Evolutionary conservation across 2,888 invertebrate genomes (phyloP).

Genomic region (Strigamia transsilvanica): DNA sequence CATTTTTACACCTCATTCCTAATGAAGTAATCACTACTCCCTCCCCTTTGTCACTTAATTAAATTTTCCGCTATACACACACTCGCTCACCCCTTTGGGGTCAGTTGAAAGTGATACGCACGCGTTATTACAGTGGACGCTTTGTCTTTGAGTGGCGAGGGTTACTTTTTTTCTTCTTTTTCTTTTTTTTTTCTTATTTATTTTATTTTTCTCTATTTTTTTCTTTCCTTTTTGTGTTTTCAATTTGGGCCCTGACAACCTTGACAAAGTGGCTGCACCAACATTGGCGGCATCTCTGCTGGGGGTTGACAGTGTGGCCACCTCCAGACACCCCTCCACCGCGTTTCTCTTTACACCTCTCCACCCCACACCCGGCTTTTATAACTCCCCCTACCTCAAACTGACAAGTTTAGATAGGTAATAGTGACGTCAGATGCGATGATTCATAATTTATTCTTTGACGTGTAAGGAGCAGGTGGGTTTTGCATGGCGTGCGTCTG

Average conservation of each 20-base stretch:
- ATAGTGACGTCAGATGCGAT: constrained; percentile 39
- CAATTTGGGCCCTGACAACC: constrained; percentile 50
- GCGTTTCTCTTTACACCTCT: background rate
- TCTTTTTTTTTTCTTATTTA: background rate
- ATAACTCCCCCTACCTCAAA: constrained; percentile 9
- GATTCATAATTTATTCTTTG: constrained; percentile 48
- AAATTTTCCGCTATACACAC: constrained; percentile 39
- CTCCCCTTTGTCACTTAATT: constrained; percentile 37
- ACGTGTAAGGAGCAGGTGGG: constrained; percentile 43
- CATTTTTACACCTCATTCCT: constrained; percentile 23
- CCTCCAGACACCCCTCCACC: constrained; percentile 12
- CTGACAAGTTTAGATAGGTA: background rate
- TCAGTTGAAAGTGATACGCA: constrained; percentile 40
- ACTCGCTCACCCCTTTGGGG: constrained; percentile 28
- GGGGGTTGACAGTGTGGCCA: constrained; percentile 50
- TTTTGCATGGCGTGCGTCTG: constrained; percentile 43
- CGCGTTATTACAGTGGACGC: constrained; percentile 17
- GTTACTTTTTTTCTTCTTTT: background rate
- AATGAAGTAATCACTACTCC: constrained; percentile 40
- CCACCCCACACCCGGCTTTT: background rate
- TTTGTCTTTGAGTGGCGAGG: constrained; percentile 34
- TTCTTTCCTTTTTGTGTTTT: constrained; percentile 45
- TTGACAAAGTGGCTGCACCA: constrained; percentile 51
- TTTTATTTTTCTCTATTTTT: background rate
- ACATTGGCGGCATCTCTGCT: constrained; percentile 50